Base-by-base conservation (phyloP, 2,888 invertebrate genomes). In the Trisateles emortualis region DNA sequence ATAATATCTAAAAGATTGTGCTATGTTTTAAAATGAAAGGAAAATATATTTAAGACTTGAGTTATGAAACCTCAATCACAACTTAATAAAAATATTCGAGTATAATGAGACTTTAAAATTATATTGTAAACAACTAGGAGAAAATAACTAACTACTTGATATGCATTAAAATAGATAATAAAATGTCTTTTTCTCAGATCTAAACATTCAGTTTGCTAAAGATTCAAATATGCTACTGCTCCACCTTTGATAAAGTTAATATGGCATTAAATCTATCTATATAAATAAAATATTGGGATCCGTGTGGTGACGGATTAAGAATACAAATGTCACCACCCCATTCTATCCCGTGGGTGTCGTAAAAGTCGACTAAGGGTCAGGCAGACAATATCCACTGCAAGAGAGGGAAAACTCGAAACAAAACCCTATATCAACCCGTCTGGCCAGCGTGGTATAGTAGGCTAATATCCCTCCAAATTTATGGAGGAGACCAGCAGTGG, bases 101-200 rank as follows among this genome's bases (percentile, higher is more conserved):
- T 55, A 52, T 59, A 52, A 32, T 1, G 40, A n/a, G 9, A 52
- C 5, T 47, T 42, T 48, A 39, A 56, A 52, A 49, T 30, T 44
- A 59, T 24, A 17, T 57, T 36, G 24, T 61, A 40, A 42, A 58
- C 8, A 47, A 5, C 57, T 52, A 57, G 36, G 43, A 55, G n/a
- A 29, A 56, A 47, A 42, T 52, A 14, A 54, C 42, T 62, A 61
- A 51, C 55, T 67, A 68, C n/a, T 48, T 72, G 72, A 72, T 72
- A 72, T 72, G 72, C 70, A 68, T 72, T 33, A 65, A 63, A 62
- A 67, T 26, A 26, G 42, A 46, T 51, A 39, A 40, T 35, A 54
- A 56, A 46, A 46, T 54, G 56, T 57, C 4, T 70, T 57, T 26
- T 63, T 58, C 22, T 24, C 44, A 52, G 52, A 52, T 52, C 52